Evolutionary conservation across 2,113 vertebrate species (phyloP).

Genomic region (Panurus biarmicus): DNA sequence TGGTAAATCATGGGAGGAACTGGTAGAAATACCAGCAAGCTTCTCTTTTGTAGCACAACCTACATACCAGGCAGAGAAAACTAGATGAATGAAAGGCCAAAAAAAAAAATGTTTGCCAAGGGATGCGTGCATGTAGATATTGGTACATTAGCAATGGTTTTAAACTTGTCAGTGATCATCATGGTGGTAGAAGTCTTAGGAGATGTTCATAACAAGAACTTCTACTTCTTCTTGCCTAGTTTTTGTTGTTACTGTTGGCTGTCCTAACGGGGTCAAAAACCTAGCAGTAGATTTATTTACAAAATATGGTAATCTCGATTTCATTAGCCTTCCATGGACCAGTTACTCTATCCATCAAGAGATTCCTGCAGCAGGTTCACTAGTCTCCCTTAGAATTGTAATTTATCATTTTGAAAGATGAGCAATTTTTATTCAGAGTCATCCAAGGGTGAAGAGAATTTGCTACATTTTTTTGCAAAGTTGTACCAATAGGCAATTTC

Average conservation of each 20-base stretch:
- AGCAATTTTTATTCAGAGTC: neutral
- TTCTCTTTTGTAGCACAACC: neutral
- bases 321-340: neutral
- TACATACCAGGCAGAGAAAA: neutral
- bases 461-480: neutral
- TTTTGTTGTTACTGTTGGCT: neutral
- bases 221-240: neutral
- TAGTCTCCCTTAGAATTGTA: neutral
- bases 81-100: neutral
- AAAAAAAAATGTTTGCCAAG: neutral
- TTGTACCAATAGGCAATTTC: neutral
- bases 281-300: neutral
- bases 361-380: neutral
- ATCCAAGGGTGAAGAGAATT: neutral
- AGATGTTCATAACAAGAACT: neutral
- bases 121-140: neutral
- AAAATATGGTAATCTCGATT: neutral
- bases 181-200: neutral
- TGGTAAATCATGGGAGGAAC: neutral
- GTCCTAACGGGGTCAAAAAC: neutral
- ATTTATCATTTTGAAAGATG: neutral
- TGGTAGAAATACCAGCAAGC: neutral
- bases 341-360: neutral
- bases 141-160: neutral
- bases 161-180: neutral